Conservation (phyloP, 35 echinoderm and acorn worm species). For the Anneissia japonica region DNA sequence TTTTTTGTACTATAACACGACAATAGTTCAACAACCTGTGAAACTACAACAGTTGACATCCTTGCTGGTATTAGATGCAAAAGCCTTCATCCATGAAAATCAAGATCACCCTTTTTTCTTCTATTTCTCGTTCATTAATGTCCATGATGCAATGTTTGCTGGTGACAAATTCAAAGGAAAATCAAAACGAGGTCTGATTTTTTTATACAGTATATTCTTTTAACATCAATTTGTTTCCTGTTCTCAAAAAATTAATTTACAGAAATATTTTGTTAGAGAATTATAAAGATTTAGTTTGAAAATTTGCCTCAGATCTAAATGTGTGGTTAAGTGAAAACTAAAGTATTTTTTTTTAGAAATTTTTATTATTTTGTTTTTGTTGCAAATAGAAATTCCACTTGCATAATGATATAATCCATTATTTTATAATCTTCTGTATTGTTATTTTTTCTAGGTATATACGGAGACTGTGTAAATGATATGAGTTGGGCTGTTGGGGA, state of each 20-base stretch:
- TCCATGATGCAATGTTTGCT: constrained; percentile 69
- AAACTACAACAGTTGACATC: constrained; percentile 60
- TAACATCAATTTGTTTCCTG: too few species aligned
- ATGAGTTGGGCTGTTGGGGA: constrained; percentile 84
- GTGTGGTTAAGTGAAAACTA: too few species aligned
- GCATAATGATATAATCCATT: too few species aligned
- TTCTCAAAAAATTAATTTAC: too few species aligned
- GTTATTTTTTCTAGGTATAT: constrained; percentile 52
- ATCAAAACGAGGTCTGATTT: constrained; percentile 77
- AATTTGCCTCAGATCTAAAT: too few species aligned
- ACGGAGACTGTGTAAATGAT: constrained; percentile 93
- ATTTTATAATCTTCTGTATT: too few species aligned
- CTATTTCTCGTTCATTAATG: constrained; percentile 64
- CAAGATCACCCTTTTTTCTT: constrained; percentile 73
- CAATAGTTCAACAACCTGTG: constrained; percentile 78
- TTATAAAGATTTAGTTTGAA: too few species aligned
- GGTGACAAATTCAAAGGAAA: constrained; percentile 35
- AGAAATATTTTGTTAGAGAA: too few species aligned
- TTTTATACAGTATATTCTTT: too few species aligned
- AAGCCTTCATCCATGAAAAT: constrained; percentile 77
- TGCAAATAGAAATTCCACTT: too few species aligned
- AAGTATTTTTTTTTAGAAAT: too few species aligned
- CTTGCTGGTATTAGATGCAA: constrained; percentile 59
- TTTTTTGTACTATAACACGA: constrained; percentile 74
- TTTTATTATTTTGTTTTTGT: too few species aligned